Conservation (phyloP, 2,797 vertebrate species). For the Lutjanus campechanus region DNA sequence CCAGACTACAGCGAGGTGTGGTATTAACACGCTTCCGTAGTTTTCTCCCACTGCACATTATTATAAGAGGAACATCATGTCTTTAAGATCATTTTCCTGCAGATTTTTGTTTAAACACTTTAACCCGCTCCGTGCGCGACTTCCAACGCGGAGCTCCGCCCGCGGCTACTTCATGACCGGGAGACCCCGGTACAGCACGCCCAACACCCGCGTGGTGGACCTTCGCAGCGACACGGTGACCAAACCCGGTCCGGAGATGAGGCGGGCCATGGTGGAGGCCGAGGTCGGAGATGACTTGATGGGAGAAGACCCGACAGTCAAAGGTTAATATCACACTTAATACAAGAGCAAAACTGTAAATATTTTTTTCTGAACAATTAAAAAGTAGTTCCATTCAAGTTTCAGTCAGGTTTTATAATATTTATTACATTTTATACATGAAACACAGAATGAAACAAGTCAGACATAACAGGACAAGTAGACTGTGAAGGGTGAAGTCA, state of each 20-base stretch:
- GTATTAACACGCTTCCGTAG: no score
- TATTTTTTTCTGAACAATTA: background rate
- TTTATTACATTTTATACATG: no score
- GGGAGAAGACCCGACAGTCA: constrained; percentile 88
- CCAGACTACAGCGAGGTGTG: no score
- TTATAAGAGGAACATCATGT: constrained; percentile 34
- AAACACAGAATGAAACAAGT: no score
- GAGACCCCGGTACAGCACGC: background rate
- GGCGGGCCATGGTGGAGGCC: constrained; percentile 86
- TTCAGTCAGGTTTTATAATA: no score
- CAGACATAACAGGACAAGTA: no score
- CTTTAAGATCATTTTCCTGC: constrained; percentile 18
- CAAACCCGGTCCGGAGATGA: constrained; percentile 85
- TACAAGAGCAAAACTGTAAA: no score
- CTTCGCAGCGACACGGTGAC: constrained; percentile 91
- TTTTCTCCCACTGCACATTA: background rate
- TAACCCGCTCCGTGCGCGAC: background rate
- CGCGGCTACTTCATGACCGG: constrained; percentile 68
- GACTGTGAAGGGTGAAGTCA: no score
- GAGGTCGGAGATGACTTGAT: constrained; percentile 89
- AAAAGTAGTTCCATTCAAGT: no score
- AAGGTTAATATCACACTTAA: constrained; percentile 59
- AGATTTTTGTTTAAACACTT: constrained; percentile 26
- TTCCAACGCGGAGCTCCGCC: background rate
- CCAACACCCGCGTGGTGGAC: constrained; percentile 80